These are phyloP conservation scores for Danio choprae DNA, from an alignment of 2,797 vertebrate genomes.

Conservation along the genomic window DNA sequence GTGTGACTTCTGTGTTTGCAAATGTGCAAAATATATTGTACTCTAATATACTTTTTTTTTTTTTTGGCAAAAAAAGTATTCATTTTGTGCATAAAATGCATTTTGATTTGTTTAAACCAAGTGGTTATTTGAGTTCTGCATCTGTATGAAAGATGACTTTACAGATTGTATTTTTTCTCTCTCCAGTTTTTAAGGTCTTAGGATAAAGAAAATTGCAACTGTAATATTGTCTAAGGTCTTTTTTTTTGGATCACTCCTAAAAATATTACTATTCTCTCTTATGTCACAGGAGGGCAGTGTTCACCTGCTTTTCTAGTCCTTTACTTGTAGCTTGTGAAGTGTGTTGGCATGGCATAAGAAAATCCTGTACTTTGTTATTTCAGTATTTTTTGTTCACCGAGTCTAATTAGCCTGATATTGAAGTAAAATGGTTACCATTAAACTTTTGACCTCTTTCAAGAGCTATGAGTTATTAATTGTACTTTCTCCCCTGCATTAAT, in stretches of 20 bases:
- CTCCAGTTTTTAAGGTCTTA: not conserved
- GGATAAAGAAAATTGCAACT: not conserved
- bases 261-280: not conserved
- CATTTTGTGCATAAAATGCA: not conserved
- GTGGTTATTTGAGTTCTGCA: not conserved
- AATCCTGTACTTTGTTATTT: slow-evolving; percentile 28
- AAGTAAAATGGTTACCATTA: slow-evolving; percentile 43
- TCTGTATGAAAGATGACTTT: not conserved
- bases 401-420: slow-evolving; percentile 34
- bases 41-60: not conserved
- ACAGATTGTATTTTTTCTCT: not conserved
- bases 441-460: slow-evolving; percentile 44
- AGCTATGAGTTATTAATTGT: slow-evolving; percentile 46
- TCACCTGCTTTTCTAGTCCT: slow-evolving; percentile 22
- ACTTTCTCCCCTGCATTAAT: slow-evolving; percentile 31
- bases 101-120: not conserved
- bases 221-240: not conserved
- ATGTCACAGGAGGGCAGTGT: slow-evolving; percentile 57
- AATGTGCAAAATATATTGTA: not conserved
- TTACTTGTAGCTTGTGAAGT: not conserved
- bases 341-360: slow-evolving; percentile 19
- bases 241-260: not conserved
- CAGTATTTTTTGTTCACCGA: slow-evolving; percentile 6
- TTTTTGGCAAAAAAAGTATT: slow-evolving; percentile 5
- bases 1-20: not conserved